Evolutionary conservation across 2,113 vertebrate genomes (phyloP), one percentile per base, ranked within the genome.

Genomic region (Bolborhynchus lineola): DNA sequence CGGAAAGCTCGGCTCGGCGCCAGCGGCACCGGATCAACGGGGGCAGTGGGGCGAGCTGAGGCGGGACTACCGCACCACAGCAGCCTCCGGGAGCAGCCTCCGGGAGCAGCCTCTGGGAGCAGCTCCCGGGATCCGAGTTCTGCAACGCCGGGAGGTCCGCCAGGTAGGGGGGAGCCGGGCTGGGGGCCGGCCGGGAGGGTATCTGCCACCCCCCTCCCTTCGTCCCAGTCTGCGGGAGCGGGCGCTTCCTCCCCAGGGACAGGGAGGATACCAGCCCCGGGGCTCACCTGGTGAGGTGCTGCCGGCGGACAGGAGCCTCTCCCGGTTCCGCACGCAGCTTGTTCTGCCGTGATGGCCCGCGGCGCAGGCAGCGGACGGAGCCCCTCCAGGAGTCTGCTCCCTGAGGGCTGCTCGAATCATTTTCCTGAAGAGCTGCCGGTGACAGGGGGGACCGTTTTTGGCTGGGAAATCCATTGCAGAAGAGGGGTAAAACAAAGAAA

Each of bases 241-340:
- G n/a, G 33, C 23, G 33, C 19, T 59, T 59, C 33, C 33, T 20
- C 29, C 33, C 13, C 57, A 6, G 57, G 33, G 57, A 23, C 20
- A 13, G 13, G 47, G 16, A 19, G 33, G 39, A 4, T 28, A 18
- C 15, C 4, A 15, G 14, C 14, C 2, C 3, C 9, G 52, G n/a
- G 2, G 65, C 52, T 24, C 37, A 1, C 10, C 5, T 19, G 13
- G 17, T 7, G 6, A 5, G 28, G 47, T 9, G n/a, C 12, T 28
- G 42, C 53, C 6, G 28, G 64, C 25, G 5, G 47, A 39, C 35
- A 1, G 21, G 4, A 9, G 23, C 16, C 3, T 3, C 1, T 11
- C 2, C 11, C 1, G 57, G 13, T 0, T 16, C 57, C 5, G 26
- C 39, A 0, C 2, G 9, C 5, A 2, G 3, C 20, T 6, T 13